Evolutionary conservation across 2,888 invertebrate species (phyloP).

Genomic region (Sthenelais limicola): DNA sequence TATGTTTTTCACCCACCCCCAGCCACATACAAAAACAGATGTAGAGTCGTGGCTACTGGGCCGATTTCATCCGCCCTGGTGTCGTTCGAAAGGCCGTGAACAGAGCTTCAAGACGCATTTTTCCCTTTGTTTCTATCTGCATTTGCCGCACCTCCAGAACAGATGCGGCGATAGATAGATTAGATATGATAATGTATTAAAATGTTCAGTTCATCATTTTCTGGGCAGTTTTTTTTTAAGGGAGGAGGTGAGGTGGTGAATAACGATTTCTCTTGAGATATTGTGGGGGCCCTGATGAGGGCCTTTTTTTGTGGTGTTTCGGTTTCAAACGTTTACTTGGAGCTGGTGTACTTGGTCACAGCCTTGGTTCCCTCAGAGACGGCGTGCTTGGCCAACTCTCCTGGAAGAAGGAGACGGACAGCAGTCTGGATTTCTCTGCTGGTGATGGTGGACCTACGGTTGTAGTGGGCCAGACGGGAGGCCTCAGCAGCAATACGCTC

Average conservation of each 20-base stretch:
- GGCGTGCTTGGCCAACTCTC: slow-evolving; percentile 82
- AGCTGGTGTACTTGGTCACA: slow-evolving; percentile 62
- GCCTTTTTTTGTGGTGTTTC: background rate
- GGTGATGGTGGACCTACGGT: slow-evolving; percentile 67
- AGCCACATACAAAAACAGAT: too few species aligned
- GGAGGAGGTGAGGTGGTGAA: background rate
- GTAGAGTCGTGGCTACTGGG: too few species aligned
- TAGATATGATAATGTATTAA: too few species aligned
- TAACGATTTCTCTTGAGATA: background rate
- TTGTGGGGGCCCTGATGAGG: slow-evolving; percentile 19
- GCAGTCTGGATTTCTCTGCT: slow-evolving; percentile 82
- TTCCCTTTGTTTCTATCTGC: too few species aligned
- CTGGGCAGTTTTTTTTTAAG: too few species aligned
- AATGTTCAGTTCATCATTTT: too few species aligned
- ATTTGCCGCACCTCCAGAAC: too few species aligned
- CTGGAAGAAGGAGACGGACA: slow-evolving; percentile 80
- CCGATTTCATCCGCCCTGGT: too few species aligned
- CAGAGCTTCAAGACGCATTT: too few species aligned
- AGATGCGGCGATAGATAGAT: too few species aligned
- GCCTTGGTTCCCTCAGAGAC: slow-evolving; percentile 66
- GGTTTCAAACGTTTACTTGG: slow-evolving; percentile 49
- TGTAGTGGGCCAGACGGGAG: slow-evolving; percentile 61
- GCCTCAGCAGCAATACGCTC: slow-evolving; percentile 65
- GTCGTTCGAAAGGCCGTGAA: too few species aligned
- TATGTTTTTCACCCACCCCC: too few species aligned